Percentiles rank a stretch among this genome's conserved stretches.
Conservation (phyloP, 1,140 invertebrate species). For the Octopus sinensis region DNA sequence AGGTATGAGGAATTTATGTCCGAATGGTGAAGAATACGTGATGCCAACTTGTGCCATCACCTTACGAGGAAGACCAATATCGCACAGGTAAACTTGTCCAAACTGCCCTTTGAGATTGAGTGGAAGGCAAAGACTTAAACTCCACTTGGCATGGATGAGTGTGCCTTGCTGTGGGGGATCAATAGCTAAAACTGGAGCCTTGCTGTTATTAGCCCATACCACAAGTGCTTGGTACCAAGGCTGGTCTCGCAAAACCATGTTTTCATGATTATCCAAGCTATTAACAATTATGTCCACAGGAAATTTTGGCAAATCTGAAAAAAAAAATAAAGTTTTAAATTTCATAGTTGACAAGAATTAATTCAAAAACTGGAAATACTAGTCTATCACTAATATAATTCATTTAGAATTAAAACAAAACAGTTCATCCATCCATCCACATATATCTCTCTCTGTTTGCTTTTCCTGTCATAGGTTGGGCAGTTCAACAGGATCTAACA, state of each 20-base stretch:
- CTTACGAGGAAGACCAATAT: slow-evolving; percentile 76
- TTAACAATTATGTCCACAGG: slow-evolving; percentile 70
- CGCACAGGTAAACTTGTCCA: slow-evolving; percentile 82
- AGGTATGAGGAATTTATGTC: slow-evolving; percentile 81
- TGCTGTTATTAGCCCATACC: slow-evolving; percentile 69
- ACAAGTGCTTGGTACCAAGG: slow-evolving; percentile 58
- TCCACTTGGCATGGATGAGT: slow-evolving; percentile 71
- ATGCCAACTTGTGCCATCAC: slow-evolving; percentile 76
- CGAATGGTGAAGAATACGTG: slow-evolving; percentile 82
- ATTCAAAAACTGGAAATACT: neutral
- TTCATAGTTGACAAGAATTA: no score
- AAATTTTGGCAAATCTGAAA: slow-evolving; percentile 62
- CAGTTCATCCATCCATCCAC: no score
- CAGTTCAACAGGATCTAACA: no score
- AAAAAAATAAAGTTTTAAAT: neutral
- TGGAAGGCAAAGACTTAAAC: slow-evolving; percentile 73
- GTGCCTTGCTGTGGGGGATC: slow-evolving; percentile 69
- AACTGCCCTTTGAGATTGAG: slow-evolving; percentile 68
- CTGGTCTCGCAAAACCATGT: slow-evolving; percentile 35
- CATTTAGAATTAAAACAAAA: neutral
- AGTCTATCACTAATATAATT: neutral
- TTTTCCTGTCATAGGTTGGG: no score
- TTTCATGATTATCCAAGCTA: slow-evolving; percentile 63
- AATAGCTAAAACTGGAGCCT: slow-evolving; percentile 76
- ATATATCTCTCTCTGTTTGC: no score